A percentile compares a stretch with the other conserved stretches of the same genome.
phyloP scores from a whole-genome alignment of 2,113 vertebrate genomes.

The Macroglossus sobrinus region DNA sequence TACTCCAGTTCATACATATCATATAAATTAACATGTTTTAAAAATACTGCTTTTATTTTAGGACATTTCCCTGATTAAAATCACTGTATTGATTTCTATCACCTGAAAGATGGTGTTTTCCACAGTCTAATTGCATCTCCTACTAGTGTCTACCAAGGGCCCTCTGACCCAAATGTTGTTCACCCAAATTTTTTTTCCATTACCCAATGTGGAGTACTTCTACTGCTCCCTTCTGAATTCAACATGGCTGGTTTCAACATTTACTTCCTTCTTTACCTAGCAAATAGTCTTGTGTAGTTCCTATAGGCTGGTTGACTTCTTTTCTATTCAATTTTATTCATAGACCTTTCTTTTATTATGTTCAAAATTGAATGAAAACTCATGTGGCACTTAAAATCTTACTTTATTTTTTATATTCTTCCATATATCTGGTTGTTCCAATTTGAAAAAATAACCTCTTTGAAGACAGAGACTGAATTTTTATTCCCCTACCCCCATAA shows the following conservation, averaged over 20 bases:
- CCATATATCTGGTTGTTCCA: neutral
- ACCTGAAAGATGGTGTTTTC: neutral
- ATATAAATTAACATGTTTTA: neutral
- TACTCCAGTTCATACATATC: neutral
- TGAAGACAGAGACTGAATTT: neutral
- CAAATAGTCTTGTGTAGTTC: neutral
- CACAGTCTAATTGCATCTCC: neutral
- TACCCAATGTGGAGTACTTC: neutral
- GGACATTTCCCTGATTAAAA: neutral
- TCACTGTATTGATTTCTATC: neutral
- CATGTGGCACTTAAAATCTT: neutral
- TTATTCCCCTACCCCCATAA: neutral
- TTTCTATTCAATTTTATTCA: neutral
- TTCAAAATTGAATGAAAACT: neutral
- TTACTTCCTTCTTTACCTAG: neutral
- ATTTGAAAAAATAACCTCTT: neutral
- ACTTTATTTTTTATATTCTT: neutral
- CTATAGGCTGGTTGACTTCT: no score
- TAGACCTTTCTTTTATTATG: neutral
- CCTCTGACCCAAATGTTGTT: neutral
- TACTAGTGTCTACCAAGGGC: accelerated
- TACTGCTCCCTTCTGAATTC: neutral
- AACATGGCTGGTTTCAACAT: neutral
- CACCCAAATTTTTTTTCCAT: neutral
- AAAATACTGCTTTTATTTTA: neutral